Conservation (phyloP, 2,888 invertebrate genomes). For the Tuberolachnus salignus region DNA sequence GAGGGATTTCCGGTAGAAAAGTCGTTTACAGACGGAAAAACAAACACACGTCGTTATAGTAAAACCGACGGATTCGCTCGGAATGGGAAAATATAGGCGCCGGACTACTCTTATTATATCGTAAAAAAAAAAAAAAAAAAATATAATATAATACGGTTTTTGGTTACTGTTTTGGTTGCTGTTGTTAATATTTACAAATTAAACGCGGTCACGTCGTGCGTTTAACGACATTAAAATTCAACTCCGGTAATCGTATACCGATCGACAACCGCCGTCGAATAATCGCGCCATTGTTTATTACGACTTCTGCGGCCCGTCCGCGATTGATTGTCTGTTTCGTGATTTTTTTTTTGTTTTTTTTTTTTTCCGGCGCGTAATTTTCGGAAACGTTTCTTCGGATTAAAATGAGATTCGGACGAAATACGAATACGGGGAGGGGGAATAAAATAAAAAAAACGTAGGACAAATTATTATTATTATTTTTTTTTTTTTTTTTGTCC, state of each 20-base stretch:
- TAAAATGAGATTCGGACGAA: background rate
- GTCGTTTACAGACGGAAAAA: no score
- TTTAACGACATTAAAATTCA: slow-evolving; percentile 32
- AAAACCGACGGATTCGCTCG: no score
- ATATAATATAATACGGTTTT: no score
- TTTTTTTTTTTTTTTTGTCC: no score
- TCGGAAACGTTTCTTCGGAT: slow-evolving; percentile 36
- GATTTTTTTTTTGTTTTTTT: background rate
- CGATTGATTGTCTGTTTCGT: background rate
- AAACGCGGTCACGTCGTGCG: slow-evolving; percentile 24
- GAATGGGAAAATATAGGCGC: no score
- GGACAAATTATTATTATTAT: no score
- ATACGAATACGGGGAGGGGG: background rate
- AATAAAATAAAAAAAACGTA: no score
- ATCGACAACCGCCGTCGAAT: background rate
- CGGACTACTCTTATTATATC: no score
- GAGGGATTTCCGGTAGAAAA: no score
- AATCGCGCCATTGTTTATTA: background rate
- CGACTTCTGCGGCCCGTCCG: background rate
- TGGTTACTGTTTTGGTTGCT: no score
- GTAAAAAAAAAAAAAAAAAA: no score
- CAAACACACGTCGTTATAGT: no score
- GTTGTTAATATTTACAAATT: slow-evolving; percentile 6
- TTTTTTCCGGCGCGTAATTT: slow-evolving; percentile 17
- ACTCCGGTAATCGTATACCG: background rate